Base-by-base conservation (phyloP, 2,113 vertebrate genomes). In the Xenus cinereus region DNA sequence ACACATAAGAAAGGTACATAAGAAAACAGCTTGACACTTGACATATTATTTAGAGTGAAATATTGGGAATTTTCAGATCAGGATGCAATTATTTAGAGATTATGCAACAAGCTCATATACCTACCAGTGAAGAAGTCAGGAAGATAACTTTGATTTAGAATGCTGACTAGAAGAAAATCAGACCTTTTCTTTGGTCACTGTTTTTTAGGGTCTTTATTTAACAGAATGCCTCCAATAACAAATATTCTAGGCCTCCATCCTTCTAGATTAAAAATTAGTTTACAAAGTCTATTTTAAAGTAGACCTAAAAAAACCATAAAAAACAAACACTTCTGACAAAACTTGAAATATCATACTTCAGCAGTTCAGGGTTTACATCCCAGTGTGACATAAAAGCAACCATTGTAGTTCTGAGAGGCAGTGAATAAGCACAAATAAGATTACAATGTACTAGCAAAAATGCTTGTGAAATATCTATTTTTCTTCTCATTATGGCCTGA, bases 301-400 rank as follows among this genome's bases (percentile, higher is more conserved):
- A 76, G 43, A 30, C 9, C 57, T 37, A n/a, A 59, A 45, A 32
- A 5, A 9, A 64, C n/a, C n/a, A 27, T 5, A 33, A 8, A 43
- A 20, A 3, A 67, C 4, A 81, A 84, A 23, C 21, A 17, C 2
- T 67, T 95, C 26, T 78, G 26, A 75, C 6, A 67, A 56, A 68
- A 54, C 17, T 6, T 54, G 43, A 84, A 71, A 72, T 28, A 37
- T 16, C 7, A 22, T 69, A 75, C 35, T 82, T 43, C 12, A 59
- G 1, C 10, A 59, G 6, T 59, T 87, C 11, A 54, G 0, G 0
- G 17, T 87, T 87, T 76, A 21, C 15, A 35, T n/a, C 23, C 14
- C 56, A 56, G 8, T 14, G 35, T 37, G 19, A 60, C 14, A 39
- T 39, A 82, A 71, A 63, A 28, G 5, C 10, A 74, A 23, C 3